phyloP scores from a whole-genome alignment of 2,797 vertebrate species.

The Tarsius wallacei region DNA sequence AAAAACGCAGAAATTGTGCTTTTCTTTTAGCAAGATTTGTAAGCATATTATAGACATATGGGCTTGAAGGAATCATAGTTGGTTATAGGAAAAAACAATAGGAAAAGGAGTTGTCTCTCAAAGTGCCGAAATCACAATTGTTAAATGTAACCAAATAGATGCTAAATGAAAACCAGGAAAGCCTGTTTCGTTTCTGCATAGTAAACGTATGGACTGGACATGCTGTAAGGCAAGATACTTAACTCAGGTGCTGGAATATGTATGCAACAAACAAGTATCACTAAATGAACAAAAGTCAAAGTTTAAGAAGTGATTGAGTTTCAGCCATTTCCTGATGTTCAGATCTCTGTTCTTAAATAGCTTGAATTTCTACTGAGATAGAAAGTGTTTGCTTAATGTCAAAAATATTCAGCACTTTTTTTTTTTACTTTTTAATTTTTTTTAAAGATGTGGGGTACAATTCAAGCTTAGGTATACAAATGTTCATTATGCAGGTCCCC shows the following conservation, averaged over 20 bases:
- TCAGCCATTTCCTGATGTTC: slow-evolving; percentile 5
- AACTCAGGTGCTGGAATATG: slow-evolving; percentile 1
- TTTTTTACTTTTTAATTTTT: neutral
- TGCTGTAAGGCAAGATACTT: neutral
- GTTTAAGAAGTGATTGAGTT: slow-evolving; percentile 30
- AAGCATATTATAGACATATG: neutral
- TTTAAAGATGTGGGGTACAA: no score
- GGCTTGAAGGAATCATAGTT: neutral
- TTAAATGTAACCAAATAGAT: neutral
- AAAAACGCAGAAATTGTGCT: neutral
- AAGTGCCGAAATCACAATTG: neutral
- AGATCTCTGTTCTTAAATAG: neutral
- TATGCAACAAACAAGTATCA: neutral
- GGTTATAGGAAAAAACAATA: neutral
- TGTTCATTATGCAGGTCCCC: no score
- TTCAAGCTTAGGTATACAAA: no score
- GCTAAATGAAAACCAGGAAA: neutral
- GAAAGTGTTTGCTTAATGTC: slow-evolving; percentile 48
- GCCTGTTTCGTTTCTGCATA: neutral
- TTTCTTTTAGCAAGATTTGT: neutral
- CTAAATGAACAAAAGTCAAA: slow-evolving; percentile 52
- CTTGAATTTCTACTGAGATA: neutral
- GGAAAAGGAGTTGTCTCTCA: neutral
- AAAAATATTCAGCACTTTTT: neutral
- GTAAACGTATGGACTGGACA: neutral